phyloP scores from a whole-genome alignment of 2,888 invertebrate species.

The Saturnia japonica region DNA sequence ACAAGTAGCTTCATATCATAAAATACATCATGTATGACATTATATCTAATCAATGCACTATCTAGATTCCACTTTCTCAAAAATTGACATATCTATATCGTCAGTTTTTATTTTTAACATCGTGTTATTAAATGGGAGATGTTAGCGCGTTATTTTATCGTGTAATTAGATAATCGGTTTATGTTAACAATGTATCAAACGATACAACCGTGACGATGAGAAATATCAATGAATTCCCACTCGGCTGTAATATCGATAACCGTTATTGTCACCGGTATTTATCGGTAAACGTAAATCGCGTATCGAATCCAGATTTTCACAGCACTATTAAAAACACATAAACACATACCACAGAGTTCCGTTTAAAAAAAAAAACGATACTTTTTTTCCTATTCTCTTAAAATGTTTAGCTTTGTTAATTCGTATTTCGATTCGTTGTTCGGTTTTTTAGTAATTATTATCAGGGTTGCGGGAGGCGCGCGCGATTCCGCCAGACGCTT shows the following conservation, averaged over 20 bases:
- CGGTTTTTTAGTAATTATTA: constrained; percentile 44
- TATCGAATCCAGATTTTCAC: constrained; percentile 61
- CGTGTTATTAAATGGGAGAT: neutral
- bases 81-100: constrained; percentile 1
- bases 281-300: constrained; percentile 53
- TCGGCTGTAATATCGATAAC: constrained; percentile 28
- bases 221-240: constrained; percentile 14
- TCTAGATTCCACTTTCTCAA: constrained; percentile 10
- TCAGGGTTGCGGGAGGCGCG: constrained; percentile 56
- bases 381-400: constrained; percentile 46
- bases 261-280: constrained; percentile 63
- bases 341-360: constrained; percentile 54
- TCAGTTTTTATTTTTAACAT: neutral
- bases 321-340: constrained; percentile 49
- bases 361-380: constrained; percentile 46
- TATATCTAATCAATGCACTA: constrained; percentile 9
- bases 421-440: constrained; percentile 56
- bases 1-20: constrained; percentile 6
- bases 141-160: neutral
- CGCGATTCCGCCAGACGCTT: constrained; percentile 64
- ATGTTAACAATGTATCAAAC: neutral
- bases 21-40: constrained; percentile 1
- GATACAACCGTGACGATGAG: neutral
- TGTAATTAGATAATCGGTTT: neutral
- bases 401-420: constrained; percentile 52